Evolutionary conservation across 2,888 invertebrate species (phyloP).

Genomic region (Eristalis arbustorum): DNA sequence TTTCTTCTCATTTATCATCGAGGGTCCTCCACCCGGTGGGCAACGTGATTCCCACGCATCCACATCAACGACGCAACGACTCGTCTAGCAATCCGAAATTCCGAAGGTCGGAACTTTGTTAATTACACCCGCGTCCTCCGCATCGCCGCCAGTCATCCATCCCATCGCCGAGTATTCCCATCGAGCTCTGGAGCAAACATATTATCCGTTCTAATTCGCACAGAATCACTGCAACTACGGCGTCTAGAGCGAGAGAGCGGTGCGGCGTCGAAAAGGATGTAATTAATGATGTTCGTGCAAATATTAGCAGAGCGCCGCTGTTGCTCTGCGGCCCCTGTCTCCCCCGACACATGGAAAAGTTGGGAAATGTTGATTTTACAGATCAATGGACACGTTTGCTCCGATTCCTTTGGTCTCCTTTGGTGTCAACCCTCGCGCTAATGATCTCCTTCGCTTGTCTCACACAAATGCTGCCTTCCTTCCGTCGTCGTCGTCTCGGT

Average conservation of each 20-base stretch:
- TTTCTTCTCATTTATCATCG: slow-evolving; percentile 62
- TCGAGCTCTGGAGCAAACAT: slow-evolving; percentile 25
- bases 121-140: slow-evolving; percentile 36
- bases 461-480: background rate
- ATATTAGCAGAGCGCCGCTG: slow-evolving; percentile 62
- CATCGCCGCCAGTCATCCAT: background rate
- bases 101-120: slow-evolving; percentile 56
- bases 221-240: slow-evolving; percentile 28
- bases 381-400: slow-evolving; percentile 64
- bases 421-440: slow-evolving; percentile 65
- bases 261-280: slow-evolving; percentile 21
- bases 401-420: slow-evolving; percentile 47
- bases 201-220: slow-evolving; percentile 50
- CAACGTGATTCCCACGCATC: slow-evolving; percentile 56
- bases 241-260: slow-evolving; percentile 10
- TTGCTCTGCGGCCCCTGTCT: slow-evolving; percentile 14
- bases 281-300: slow-evolving; percentile 70
- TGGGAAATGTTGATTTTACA: slow-evolving; percentile 69
- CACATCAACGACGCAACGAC: background rate
- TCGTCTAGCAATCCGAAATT: slow-evolving; percentile 27
- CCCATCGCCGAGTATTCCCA: background rate
- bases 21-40: background rate
- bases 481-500: background rate
- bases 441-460: slow-evolving; percentile 54
- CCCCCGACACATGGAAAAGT: slow-evolving; percentile 51